These are phyloP conservation scores for Pristionchus mayeri DNA, from an alignment of 2,888 invertebrate species.

Conservation along the genomic window DNA sequence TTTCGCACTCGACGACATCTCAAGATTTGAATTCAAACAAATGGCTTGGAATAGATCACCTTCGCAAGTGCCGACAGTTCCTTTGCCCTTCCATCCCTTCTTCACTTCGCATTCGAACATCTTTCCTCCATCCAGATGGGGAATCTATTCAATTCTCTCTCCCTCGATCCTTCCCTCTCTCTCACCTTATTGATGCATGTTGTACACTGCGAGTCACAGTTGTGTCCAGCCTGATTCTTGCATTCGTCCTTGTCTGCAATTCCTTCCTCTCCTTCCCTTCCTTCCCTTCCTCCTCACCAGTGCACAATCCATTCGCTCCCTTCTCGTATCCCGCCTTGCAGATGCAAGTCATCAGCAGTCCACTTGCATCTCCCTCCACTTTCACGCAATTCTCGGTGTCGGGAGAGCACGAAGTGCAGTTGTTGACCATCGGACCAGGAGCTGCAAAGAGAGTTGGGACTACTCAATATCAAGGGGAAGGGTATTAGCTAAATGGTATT, in stretches of 20 bases:
- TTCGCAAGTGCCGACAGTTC: slow-evolving; percentile 34
- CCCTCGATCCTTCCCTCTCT: background rate
- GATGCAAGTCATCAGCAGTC: slow-evolving; percentile 9
- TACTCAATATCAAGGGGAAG: too few relatives aligned
- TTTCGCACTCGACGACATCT: slow-evolving; percentile 30
- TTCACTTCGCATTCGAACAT: slow-evolving; percentile 5
- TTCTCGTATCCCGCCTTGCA: slow-evolving; percentile 41
- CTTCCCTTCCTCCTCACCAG: background rate
- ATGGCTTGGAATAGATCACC: background rate
- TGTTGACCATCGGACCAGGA: slow-evolving; percentile 10
- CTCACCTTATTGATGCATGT: slow-evolving; percentile 24
- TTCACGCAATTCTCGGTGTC: slow-evolving; percentile 1
- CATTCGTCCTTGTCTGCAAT: slow-evolving; percentile 10
- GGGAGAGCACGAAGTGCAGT: slow-evolving; percentile 37
- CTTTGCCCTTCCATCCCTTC: slow-evolving; percentile 45
- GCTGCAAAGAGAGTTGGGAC: background rate
- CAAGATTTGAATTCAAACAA: background rate
- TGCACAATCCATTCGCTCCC: slow-evolving; percentile 39
- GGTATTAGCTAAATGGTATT: too few relatives aligned
- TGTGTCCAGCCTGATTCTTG: background rate
- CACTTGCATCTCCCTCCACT: slow-evolving; percentile 22
- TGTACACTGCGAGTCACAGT: background rate
- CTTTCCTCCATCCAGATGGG: slow-evolving; percentile 1
- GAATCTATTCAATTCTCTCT: background rate
- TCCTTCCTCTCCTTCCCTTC: background rate